Percentiles rank a stretch among this genome's conserved stretches.
phyloP scores from a whole-genome alignment of 2,113 vertebrate species.

The Carassius gibelio region DNA sequence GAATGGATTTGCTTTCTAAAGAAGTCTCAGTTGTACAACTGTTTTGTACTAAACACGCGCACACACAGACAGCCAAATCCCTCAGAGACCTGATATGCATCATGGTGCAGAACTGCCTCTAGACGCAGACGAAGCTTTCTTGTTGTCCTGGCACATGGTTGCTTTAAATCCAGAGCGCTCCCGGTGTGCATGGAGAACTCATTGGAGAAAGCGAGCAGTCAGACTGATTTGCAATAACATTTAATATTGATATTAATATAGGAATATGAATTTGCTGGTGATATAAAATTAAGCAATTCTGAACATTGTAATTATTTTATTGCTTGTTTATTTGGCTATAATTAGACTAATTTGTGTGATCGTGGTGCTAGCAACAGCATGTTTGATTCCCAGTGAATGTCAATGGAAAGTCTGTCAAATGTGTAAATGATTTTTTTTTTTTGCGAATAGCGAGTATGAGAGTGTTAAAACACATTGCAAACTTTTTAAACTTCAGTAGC shows the following conservation, averaged over 20 bases:
- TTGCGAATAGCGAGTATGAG: background rate
- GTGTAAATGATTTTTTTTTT: background rate
- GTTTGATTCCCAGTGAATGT: background rate
- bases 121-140: background rate
- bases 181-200: background rate
- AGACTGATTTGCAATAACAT: background rate
- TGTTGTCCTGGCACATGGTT: background rate
- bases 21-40: conserved; percentile 10
- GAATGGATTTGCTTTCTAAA: conserved; percentile 17
- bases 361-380: background rate
- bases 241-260: background rate
- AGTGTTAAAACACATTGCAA: background rate
- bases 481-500: background rate
- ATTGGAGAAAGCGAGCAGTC: background rate
- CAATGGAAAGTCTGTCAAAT: background rate
- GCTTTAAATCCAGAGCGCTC: background rate
- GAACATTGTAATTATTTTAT: background rate
- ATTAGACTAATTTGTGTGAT: no score
- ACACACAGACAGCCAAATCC: conserved; percentile 19
- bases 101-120: conserved; percentile 16
- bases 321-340: background rate
- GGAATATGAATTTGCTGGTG: background rate
- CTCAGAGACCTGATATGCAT: conserved; percentile 9
- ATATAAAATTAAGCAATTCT: background rate
- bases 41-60: background rate